phyloP scores from a whole-genome alignment of 1,140 invertebrate genomes.

The Eriosoma lanigerum region DNA sequence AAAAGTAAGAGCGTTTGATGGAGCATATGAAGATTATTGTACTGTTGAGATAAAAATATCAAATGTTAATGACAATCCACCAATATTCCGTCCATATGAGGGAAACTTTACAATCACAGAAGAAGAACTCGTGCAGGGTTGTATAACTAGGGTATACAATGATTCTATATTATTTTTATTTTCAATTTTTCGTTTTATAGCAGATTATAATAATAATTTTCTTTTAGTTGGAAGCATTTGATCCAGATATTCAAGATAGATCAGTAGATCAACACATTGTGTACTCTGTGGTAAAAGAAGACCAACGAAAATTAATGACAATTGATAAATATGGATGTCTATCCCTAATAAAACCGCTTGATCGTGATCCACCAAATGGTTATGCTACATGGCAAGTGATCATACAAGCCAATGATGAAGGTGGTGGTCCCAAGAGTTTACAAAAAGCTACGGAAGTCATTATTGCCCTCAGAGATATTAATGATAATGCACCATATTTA shows the following conservation, averaged over 20 bases:
- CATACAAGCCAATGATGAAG: slow-evolving; percentile 80
- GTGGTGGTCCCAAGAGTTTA: slow-evolving; percentile 65
- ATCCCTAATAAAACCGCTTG: slow-evolving; percentile 73
- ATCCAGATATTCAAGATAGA: slow-evolving; percentile 79
- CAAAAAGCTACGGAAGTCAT: slow-evolving; percentile 69
- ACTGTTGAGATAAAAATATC: slow-evolving; percentile 76
- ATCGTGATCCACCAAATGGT: slow-evolving; percentile 83
- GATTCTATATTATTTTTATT: background rate
- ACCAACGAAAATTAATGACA: slow-evolving; percentile 68
- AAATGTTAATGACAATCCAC: slow-evolving; percentile 82
- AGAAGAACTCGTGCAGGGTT: slow-evolving; percentile 66
- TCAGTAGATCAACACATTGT: slow-evolving; percentile 74
- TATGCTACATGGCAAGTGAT: slow-evolving; percentile 80
- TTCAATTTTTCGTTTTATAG: background rate
- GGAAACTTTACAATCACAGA: slow-evolving; percentile 72
- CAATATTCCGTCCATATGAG: slow-evolving; percentile 69
- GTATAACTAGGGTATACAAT: slow-evolving; percentile 64
- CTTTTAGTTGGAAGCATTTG: slow-evolving; percentile 71
- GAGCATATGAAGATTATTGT: slow-evolving; percentile 72
- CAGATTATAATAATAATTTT: slow-evolving; percentile 2
- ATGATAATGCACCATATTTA: slow-evolving; percentile 85
- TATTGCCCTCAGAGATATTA: slow-evolving; percentile 79
- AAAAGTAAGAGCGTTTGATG: slow-evolving; percentile 76
- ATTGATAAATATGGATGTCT: slow-evolving; percentile 77
- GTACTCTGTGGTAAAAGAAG: slow-evolving; percentile 72